These are phyloP conservation scores for Gerosis bhagava DNA, from an alignment of 2,888 invertebrate genomes.

Conservation along the genomic window DNA sequence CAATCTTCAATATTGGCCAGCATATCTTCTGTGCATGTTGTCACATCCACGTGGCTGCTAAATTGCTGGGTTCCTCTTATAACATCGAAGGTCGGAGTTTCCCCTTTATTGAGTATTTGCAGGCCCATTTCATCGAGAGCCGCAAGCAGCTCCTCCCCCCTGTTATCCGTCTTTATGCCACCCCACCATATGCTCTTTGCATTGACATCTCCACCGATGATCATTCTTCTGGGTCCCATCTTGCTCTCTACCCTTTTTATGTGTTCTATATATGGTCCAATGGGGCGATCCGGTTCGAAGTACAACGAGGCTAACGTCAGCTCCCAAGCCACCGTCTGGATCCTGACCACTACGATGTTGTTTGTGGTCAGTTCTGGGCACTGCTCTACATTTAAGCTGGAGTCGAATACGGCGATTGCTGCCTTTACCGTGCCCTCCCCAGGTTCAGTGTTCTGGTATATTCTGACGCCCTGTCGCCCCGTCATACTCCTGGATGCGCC, in stretches of 20 bases:
- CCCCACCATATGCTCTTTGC: conserved; percentile 32
- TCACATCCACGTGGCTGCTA: conserved; percentile 19
- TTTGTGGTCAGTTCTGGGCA: neutral
- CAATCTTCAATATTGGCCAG: no score
- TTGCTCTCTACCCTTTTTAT: neutral
- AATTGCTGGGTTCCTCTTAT: conserved; percentile 20
- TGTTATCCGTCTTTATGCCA: conserved; percentile 18
- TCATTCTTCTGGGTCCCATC: neutral
- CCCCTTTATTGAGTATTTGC: conserved; percentile 16
- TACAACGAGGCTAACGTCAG: neutral
- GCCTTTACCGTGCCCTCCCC: neutral
- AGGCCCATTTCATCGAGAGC: conserved; percentile 9
- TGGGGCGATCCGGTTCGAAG: conserved; percentile 9
- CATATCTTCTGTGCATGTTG: no score
- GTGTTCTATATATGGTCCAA: conserved; percentile 25
- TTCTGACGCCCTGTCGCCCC: neutral
- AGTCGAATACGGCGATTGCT: neutral
- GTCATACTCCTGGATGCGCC: neutral
- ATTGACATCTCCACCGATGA: conserved; percentile 26
- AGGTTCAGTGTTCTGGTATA: neutral
- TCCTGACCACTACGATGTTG: neutral
- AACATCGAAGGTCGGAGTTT: conserved; percentile 24
- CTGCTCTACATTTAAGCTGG: neutral
- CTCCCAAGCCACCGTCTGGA: neutral
- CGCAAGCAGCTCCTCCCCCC: conserved; percentile 25